Conservation (phyloP, 2,888 invertebrate species). For the Ashinkailepas kermadecensis region DNA sequence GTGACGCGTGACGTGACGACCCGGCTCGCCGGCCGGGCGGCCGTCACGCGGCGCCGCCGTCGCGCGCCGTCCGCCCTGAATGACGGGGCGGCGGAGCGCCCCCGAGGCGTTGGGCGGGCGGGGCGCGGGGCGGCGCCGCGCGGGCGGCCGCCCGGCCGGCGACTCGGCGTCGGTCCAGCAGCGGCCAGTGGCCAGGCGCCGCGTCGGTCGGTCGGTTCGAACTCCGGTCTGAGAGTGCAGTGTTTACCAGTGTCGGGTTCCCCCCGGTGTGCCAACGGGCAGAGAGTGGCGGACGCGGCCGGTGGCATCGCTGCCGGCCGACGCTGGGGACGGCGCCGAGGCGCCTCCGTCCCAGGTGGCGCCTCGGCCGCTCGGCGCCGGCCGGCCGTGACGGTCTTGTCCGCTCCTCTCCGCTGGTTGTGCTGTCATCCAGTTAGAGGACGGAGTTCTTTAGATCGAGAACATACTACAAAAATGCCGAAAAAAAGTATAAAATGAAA, state of each 20-base stretch:
- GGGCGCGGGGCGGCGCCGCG: neutral
- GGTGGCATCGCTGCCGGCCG: neutral
- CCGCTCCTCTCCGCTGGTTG: neutral
- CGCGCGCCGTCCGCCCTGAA: neutral
- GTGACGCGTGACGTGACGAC: neutral
- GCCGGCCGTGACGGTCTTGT: neutral
- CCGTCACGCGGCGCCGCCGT: neutral
- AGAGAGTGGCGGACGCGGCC: neutral
- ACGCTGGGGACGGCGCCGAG: neutral
- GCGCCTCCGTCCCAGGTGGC: neutral
- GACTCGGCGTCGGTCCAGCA: neutral
- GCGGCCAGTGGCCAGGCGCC: neutral
- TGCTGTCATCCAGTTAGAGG: slow-evolving; percentile 13
- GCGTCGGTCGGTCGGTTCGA: neutral
- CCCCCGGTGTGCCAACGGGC: slow-evolving; percentile 16
- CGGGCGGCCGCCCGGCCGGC: neutral
- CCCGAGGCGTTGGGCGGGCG: neutral
- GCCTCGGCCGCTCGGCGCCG: neutral
- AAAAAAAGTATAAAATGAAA: neutral
- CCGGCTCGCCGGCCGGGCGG: neutral
- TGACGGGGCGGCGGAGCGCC: neutral
- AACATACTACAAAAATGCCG: neutral
- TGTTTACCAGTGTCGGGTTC: slow-evolving; percentile 11
- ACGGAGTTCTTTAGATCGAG: neutral
- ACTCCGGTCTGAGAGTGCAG: neutral